These are phyloP conservation scores for Ctenomys sociabilis DNA, from an alignment of 2,113 vertebrate species.

Conservation along the genomic window DNA sequence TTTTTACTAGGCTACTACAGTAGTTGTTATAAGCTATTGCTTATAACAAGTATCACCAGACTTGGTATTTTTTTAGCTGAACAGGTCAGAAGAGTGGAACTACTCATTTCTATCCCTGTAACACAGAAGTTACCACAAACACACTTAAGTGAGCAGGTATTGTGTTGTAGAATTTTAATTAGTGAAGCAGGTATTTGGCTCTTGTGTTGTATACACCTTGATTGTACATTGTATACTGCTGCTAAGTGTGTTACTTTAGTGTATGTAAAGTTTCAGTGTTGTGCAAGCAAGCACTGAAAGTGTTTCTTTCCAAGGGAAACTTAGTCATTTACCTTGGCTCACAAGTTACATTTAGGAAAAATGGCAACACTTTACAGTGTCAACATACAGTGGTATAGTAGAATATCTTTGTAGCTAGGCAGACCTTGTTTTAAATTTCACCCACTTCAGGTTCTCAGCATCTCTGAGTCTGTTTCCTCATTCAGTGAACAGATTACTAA, in stretches of 20 bases:
- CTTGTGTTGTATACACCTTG: background rate
- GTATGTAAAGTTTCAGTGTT: too few species aligned
- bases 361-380: background rate
- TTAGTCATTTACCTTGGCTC: background rate
- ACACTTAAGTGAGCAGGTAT: background rate
- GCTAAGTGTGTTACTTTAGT: background rate
- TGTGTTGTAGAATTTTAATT: conserved; percentile 34
- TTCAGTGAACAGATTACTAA: background rate
- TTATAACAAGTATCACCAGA: background rate
- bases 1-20: background rate
- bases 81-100: background rate
- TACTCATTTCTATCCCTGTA: background rate
- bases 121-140: background rate
- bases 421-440: conserved; percentile 51
- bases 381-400: background rate
- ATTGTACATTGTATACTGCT: background rate
- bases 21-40: conserved; percentile 10
- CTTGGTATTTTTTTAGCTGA: conserved; percentile 28
- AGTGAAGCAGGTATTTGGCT: background rate
- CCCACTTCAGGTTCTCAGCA: background rate
- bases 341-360: conserved; percentile 49
- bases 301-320: conserved; percentile 33
- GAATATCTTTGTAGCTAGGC: conserved; percentile 17
- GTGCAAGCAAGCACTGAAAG: background rate
- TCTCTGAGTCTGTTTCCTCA: background rate